Base-by-base conservation (phyloP, 2,888 invertebrate species). In the Urechis unicinctus region DNA sequence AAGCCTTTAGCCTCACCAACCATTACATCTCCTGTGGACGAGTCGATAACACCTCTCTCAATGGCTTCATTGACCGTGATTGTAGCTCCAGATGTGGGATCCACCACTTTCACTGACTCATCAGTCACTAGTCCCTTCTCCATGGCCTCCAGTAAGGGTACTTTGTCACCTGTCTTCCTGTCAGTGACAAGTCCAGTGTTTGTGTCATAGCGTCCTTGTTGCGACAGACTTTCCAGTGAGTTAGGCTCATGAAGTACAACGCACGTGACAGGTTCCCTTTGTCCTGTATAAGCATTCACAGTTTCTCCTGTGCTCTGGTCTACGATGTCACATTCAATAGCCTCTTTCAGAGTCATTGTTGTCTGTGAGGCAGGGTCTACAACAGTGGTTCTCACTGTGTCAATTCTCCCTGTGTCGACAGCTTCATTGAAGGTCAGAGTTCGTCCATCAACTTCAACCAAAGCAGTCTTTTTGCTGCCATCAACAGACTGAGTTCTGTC, bases 391-490 rank as follows among this genome's bases (percentile, higher is more conserved):
- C 52, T 48, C 21, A 62, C 56, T 6, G 61, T 50, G 45, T 65
- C 63, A 3, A 65, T 21, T 50, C 63, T 55, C n/a, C 61, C 60
- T 13, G 51, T 41, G 31, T 61, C 56, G 21, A 66, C 62, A 28
- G 93, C 93, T 82, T 94, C 90, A 62, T 92, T 80, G 61, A 96
- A 82, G 26, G 91, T 90, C 45, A 95, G 83, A 73, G 90, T 59
- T 86, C 82, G 72, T 87, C 85, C 59, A 88, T 91, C 91, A 50
- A 88, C 85, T 74, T 89, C 87, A 66, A 89, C 83, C 1, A 89
- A 87, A 58, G 91, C 81, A 72, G 86, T 85, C 72, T 88, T 85
- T 3, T 88, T 89, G 1, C 88, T 88, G 66, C 83, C 84, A 0
- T 91, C 88, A 78, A 92, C 90, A 46, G 57, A 66, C 43, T 64